Conservation (phyloP, 2,797 vertebrate genomes). For the Gallinago nigripennis region DNA sequence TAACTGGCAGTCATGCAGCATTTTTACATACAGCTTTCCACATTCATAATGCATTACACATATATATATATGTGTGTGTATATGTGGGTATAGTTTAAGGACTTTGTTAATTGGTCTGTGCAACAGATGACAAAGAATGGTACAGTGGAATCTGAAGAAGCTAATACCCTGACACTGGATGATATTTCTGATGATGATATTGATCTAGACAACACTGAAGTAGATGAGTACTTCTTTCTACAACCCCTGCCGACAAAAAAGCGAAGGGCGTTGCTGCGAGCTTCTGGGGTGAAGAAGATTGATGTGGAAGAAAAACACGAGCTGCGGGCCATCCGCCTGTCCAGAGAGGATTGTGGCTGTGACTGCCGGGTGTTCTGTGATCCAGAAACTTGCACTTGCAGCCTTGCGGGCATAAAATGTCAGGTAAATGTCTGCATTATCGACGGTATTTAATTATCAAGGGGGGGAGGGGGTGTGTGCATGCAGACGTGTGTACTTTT, state of each 20-base stretch:
- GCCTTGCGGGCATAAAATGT: slow-evolving; percentile 97
- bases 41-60: not conserved
- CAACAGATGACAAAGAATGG: slow-evolving; percentile 96
- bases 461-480: fast-evolving
- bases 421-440: slow-evolving; percentile 82
- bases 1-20: not conserved
- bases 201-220: slow-evolving; percentile 97
- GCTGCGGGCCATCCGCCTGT: slow-evolving; percentile 92
- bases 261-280: slow-evolving; percentile 89
- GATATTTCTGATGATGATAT: slow-evolving; percentile 99
- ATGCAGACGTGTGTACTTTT: fast-evolving
- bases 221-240: slow-evolving; percentile 99
- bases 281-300: slow-evolving; percentile 96
- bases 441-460: not conserved
- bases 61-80: fast-evolving
- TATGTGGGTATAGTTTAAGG: not conserved
- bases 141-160: slow-evolving; percentile 94
- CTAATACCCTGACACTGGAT: slow-evolving; percentile 90
- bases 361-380: slow-evolving; percentile 97
- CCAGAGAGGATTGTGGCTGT: slow-evolving; percentile 96
- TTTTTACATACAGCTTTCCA: not conserved
- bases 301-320: slow-evolving; percentile 98
- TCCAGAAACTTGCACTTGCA: slow-evolving; percentile 97
- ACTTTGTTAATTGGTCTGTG: not conserved
- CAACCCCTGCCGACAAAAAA: slow-evolving; percentile 98